Evolutionary conservation across 2,888 invertebrate species (phyloP).

Genomic region (Argynnis bischoffii): DNA sequence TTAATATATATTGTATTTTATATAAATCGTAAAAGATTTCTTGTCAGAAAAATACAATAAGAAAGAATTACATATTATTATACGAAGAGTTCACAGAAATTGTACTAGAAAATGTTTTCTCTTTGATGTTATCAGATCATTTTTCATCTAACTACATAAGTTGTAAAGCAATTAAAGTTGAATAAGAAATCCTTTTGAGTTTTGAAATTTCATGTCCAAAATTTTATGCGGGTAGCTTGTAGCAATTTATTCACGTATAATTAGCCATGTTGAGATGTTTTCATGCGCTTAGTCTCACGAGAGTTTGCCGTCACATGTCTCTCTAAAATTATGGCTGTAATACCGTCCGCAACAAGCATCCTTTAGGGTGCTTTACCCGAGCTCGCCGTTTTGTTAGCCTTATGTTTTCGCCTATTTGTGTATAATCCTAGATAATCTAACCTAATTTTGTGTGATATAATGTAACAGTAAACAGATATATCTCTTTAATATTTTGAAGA

Average conservation of each 20-base stretch:
- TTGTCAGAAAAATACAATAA: no score
- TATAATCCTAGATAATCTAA: conserved; percentile 23
- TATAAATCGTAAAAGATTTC: no score
- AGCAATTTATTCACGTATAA: conserved; percentile 23
- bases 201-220: conserved; percentile 8
- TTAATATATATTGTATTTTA: no score
- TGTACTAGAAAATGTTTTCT: background rate
- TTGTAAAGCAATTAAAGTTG: background rate
- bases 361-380: conserved; percentile 18
- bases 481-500: conserved; percentile 23
- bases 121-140: no score
- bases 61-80: no score
- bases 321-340: conserved; percentile 27
- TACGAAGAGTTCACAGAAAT: background rate
- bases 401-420: conserved; percentile 7
- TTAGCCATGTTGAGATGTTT: conserved; percentile 28
- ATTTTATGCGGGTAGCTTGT: conserved; percentile 5
- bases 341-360: conserved; percentile 21
- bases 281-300: conserved; percentile 26
- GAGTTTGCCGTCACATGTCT: conserved; percentile 25
- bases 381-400: conserved; percentile 18
- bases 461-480: conserved; percentile 16
- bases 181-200: conserved; percentile 1
- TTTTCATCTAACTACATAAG: background rate
- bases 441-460: conserved; percentile 3